Conservation (phyloP, 2,113 vertebrate species). For the Oriolus oriolus region DNA sequence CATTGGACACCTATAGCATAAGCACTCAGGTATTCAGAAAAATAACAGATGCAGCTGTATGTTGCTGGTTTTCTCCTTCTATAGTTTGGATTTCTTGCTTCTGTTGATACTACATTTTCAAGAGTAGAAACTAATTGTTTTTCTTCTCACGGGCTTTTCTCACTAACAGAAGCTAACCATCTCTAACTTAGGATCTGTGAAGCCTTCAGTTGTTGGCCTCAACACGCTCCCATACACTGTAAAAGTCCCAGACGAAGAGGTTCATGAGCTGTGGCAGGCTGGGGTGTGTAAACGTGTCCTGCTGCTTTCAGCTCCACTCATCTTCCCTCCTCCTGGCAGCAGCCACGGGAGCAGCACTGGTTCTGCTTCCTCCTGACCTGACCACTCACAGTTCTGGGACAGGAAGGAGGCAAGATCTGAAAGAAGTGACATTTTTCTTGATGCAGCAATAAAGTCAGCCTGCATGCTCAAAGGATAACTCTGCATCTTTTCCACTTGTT, state of each 20-base stretch:
- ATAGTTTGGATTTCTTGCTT: no score
- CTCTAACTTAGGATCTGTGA: no score
- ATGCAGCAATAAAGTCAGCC: not conserved
- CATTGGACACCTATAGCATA: no score
- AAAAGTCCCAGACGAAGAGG: not conserved
- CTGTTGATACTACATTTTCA: no score
- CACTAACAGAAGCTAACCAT: no score
- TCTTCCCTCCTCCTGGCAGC: not conserved
- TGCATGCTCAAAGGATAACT: not conserved
- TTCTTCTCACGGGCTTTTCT: no score
- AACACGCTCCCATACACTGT: not conserved
- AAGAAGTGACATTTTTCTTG: not conserved
- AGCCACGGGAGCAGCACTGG: not conserved
- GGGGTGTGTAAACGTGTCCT: not conserved
- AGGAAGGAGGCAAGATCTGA: not conserved
- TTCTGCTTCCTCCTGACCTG: not conserved
- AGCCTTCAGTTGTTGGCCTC: no score
- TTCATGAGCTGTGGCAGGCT: not conserved
- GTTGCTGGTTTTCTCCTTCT: no score
- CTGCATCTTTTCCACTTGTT: not conserved
- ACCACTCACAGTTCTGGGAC: rapidly evolving
- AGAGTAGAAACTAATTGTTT: no score
- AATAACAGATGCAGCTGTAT: no score
- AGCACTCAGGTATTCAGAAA: no score
- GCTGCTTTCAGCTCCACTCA: not conserved